Evolutionary conservation across 2,113 vertebrate species (phyloP).

Genomic region (Ursus arctos): DNA sequence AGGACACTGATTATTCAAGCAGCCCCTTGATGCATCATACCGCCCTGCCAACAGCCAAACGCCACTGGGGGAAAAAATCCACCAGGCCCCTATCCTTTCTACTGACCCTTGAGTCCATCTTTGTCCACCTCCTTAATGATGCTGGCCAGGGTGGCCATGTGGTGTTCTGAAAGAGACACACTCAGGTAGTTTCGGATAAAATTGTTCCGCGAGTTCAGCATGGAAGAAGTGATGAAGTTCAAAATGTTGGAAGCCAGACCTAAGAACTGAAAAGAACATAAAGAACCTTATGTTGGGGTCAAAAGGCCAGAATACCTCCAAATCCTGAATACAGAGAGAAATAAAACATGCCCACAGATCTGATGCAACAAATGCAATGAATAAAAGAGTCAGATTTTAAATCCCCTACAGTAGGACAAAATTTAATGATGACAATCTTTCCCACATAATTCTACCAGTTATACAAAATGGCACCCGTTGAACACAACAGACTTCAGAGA

Average conservation of each 20-base stretch:
- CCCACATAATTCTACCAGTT: neutral
- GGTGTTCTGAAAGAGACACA: conserved; percentile 96
- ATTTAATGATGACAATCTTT: neutral
- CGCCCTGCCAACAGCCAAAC: neutral
- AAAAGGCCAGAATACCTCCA: neutral
- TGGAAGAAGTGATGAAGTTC: conserved; percentile 98
- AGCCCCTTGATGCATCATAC: rapidly evolving
- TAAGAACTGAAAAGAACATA: conserved; percentile 91
- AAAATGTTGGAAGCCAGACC: conserved; percentile 97
- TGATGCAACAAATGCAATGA: neutral
- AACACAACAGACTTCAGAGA: neutral
- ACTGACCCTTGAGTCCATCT: conserved; percentile 95
- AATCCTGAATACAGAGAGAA: neutral
- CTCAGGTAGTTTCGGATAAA: conserved; percentile 99
- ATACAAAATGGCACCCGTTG: neutral
- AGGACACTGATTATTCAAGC: neutral
- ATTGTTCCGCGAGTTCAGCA: conserved; percentile 98
- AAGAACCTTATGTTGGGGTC: neutral
- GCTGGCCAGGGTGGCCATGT: conserved; percentile 97
- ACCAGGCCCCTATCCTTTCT: neutral
- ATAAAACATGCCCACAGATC: neutral
- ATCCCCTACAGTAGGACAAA: neutral
- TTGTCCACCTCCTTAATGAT: conserved; percentile 99
- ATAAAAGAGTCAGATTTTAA: neutral
- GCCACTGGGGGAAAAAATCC: neutral